Percentiles rank a stretch among this genome's conserved stretches.
Conservation (phyloP, 2,113 vertebrate genomes). For the Elgaria multicarinata region DNA sequence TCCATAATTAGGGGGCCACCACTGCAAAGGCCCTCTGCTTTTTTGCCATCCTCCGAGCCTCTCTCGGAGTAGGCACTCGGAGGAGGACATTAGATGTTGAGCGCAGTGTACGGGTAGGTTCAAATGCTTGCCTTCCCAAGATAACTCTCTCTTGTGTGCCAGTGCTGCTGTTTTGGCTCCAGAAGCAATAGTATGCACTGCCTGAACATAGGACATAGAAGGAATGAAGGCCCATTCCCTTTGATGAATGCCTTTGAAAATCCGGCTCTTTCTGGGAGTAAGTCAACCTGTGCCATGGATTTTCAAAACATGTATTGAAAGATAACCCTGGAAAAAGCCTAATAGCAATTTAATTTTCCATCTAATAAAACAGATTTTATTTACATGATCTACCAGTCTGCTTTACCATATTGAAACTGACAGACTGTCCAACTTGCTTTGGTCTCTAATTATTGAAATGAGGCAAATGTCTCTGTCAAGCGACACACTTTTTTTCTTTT, state of each 20-base stretch:
- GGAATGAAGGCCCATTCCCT: not conserved
- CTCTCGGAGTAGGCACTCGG: too few relatives aligned
- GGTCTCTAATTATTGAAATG: slow-evolving; percentile 76
- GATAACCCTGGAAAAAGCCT: slow-evolving; percentile 42
- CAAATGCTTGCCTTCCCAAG: too few relatives aligned
- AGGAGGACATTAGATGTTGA: too few relatives aligned
- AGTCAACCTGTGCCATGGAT: not conserved
- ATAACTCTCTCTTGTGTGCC: not conserved
- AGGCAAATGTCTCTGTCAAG: slow-evolving; percentile 45
- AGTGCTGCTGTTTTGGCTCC: not conserved
- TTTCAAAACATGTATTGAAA: slow-evolving; percentile 2
- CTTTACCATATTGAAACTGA: slow-evolving; percentile 73
- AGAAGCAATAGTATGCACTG: fast-evolving
- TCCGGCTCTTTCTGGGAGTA: too few relatives aligned
- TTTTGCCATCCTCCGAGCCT: too few relatives aligned
- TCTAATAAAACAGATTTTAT: slow-evolving; percentile 90
- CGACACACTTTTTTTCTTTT: slow-evolving; percentile 32
- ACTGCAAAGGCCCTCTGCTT: too few relatives aligned
- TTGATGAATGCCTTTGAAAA: not conserved
- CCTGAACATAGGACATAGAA: not conserved
- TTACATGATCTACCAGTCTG: slow-evolving; percentile 86
- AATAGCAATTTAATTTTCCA: slow-evolving; percentile 82
- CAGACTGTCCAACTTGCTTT: slow-evolving; percentile 77
- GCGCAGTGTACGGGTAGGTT: too few relatives aligned
- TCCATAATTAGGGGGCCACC: too few relatives aligned